Percentiles rank a stretch among this genome's conserved stretches.
These are phyloP conservation scores for Clarias gariepinus DNA, from an alignment of 2,113 vertebrate species.

Conservation along the genomic window DNA sequence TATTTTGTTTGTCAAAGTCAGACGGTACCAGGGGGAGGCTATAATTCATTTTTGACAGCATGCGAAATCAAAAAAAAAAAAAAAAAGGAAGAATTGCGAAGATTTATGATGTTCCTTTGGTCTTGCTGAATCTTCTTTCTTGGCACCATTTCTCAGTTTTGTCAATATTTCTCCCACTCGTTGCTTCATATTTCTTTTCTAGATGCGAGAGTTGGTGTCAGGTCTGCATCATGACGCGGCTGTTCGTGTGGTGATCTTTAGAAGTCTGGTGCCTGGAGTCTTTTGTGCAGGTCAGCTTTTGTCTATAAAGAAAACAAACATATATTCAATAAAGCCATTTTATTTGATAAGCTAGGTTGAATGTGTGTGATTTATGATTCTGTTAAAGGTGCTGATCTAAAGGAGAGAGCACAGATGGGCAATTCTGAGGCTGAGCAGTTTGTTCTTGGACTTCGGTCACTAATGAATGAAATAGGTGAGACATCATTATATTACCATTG, in stretches of 20 bases:
- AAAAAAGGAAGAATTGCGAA: neutral
- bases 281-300: constrained; percentile 88
- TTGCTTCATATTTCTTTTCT: neutral
- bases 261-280: constrained; percentile 84
- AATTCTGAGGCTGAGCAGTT: constrained; percentile 80
- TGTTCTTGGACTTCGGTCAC: constrained; percentile 82
- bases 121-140: neutral
- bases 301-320: neutral
- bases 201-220: constrained; percentile 82
- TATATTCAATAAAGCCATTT: neutral
- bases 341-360: neutral
- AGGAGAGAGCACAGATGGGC: constrained; percentile 87
- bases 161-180: constrained; percentile 14
- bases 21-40: neutral
- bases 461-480: constrained; percentile 93
- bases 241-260: constrained; percentile 83
- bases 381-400: constrained; percentile 87
- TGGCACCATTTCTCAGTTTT: neutral
- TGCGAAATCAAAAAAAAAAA: constrained; percentile 16
- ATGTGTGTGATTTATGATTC: constrained; percentile 1
- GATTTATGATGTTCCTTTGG: constrained; percentile 7
- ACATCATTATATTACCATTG: neutral
- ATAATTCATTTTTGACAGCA: constrained; percentile 31
- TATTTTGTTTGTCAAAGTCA: neutral
- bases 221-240: constrained; percentile 73